phyloP scores from a whole-genome alignment of 2,888 invertebrate genomes.

The Schizaphis graminum region DNA sequence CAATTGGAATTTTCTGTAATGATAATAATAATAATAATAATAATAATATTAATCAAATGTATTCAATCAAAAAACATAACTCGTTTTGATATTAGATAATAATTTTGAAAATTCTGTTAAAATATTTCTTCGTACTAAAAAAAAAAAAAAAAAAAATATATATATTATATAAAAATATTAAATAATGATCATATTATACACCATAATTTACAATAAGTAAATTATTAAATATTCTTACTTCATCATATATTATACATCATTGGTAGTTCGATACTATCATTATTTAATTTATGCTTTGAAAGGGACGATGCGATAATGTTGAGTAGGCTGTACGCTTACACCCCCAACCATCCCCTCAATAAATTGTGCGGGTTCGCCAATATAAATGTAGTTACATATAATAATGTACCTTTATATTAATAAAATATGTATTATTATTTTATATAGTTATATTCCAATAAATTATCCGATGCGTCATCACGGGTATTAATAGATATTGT shows the following conservation, averaged over 20 bases:
- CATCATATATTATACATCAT: neutral
- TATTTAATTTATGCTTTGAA: constrained; percentile 25
- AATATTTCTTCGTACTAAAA: neutral
- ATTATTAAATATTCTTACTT: neutral
- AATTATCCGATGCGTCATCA: neutral
- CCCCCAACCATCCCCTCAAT: neutral
- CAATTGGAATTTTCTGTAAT: constrained; percentile 10
- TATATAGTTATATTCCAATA: neutral
- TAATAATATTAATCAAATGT: neutral
- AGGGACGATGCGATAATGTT: neutral
- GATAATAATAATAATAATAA: neutral
- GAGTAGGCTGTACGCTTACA: neutral
- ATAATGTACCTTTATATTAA: constrained; percentile 6
- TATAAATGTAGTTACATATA: neutral
- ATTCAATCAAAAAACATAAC: neutral
- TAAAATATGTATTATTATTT: neutral
- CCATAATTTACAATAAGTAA: neutral
- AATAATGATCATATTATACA: neutral
- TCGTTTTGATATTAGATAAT: neutral
- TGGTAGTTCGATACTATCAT: neutral
- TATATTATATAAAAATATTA: neutral
- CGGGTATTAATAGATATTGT: neutral
- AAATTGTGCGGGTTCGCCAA: neutral
- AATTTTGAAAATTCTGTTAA: neutral
- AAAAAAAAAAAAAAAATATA: no score